These are phyloP conservation scores for Suillia variegata DNA, from an alignment of 2,888 invertebrate species.

Conservation along the genomic window DNA sequence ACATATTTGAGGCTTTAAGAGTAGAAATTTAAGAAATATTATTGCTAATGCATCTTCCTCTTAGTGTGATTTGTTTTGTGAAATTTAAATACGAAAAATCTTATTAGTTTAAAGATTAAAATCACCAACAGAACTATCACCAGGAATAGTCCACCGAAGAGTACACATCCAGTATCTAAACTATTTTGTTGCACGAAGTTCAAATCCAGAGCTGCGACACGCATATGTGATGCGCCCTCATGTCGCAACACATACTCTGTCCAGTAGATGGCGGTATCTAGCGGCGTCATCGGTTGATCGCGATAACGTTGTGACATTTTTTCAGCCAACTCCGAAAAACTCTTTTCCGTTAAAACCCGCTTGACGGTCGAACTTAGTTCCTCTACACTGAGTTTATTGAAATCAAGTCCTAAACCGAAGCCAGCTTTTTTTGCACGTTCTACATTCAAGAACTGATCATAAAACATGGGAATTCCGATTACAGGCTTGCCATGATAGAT, in stretches of 20 bases:
- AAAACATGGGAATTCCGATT: slow-evolving; percentile 54
- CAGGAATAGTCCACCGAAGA: no score
- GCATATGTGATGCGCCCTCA: slow-evolving; percentile 51
- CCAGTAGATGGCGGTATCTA: slow-evolving; percentile 57
- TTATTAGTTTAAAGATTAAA: no score
- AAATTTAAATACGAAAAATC: no score
- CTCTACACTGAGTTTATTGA: slow-evolving; percentile 14
- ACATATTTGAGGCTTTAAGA: no score
- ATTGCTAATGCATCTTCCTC: no score
- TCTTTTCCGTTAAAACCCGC: slow-evolving; percentile 22
- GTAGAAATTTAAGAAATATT: no score
- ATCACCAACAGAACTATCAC: no score
- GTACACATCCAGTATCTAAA: no score
- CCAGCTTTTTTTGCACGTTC: slow-evolving; percentile 39
- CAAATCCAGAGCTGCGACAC: slow-evolving; percentile 31
- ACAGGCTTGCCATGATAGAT: slow-evolving; percentile 58
- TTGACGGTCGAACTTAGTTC: slow-evolving; percentile 18
- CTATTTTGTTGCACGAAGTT: no score
- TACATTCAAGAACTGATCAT: slow-evolving; percentile 51
- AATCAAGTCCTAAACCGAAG: slow-evolving; percentile 36
- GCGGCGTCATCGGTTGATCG: slow-evolving; percentile 50
- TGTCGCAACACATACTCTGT: slow-evolving; percentile 53
- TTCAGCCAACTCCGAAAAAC: slow-evolving; percentile 20
- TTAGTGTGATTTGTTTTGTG: no score
- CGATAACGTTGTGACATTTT: slow-evolving; percentile 43